Evolutionary conservation across 1,140 invertebrate genomes (phyloP).

Genomic region (Batillaria attramentaria): DNA sequence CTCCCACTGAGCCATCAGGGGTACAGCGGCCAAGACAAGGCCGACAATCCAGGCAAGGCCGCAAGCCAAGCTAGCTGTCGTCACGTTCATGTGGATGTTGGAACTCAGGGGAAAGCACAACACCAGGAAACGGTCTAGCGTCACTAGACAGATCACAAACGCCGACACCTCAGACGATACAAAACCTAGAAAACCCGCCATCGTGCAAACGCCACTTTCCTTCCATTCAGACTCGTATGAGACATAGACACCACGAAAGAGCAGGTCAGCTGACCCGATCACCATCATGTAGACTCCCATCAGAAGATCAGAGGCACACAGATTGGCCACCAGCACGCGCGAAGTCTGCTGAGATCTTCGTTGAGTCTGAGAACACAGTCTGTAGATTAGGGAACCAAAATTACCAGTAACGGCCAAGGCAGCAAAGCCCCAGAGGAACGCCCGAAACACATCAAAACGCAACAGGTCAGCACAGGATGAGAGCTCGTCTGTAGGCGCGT

Average conservation of each 20-base stretch:
- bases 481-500: conserved; percentile 37
- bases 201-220: conserved; percentile 43
- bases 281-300: conserved; percentile 63
- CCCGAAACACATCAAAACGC: conserved; percentile 31
- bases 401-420: conserved; percentile 44
- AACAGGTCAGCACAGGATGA: conserved; percentile 49
- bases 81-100: conserved; percentile 25
- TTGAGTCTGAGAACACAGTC: conserved; percentile 20
- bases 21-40: conserved; percentile 28
- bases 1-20: conserved; percentile 27
- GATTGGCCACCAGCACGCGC: conserved; percentile 46
- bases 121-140: conserved; percentile 53
- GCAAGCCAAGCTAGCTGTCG: conserved; percentile 6
- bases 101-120: conserved; percentile 57
- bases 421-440: conserved; percentile 42
- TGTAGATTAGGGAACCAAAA: conserved; percentile 38
- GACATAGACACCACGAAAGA: conserved; percentile 52
- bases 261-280: conserved; percentile 56
- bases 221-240: conserved; percentile 49
- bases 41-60: conserved; percentile 30
- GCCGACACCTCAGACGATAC: conserved; percentile 55
- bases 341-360: conserved; percentile 36
- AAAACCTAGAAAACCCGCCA: conserved; percentile 54
- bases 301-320: conserved; percentile 54
- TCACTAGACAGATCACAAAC: conserved; percentile 54